Conservation (phyloP, 2,888 invertebrate species). For the Geophilus truncorum region DNA sequence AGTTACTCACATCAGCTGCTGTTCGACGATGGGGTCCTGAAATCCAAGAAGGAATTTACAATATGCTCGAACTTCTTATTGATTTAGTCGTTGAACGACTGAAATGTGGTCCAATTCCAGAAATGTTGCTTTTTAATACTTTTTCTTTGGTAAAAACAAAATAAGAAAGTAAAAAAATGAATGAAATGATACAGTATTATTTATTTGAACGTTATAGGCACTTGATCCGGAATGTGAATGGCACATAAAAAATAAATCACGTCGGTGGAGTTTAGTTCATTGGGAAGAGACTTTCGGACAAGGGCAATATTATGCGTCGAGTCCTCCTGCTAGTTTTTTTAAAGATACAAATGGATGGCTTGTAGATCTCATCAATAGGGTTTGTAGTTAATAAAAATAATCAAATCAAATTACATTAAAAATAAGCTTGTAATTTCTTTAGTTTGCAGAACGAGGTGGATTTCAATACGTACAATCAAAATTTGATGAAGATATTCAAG, state of each 20-base stretch:
- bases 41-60: conserved; percentile 52
- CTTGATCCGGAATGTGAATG: conserved; percentile 52
- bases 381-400: conserved; percentile 40
- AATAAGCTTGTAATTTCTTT: conserved; percentile 36
- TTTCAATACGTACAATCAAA: conserved; percentile 47
- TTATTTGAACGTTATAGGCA: conserved; percentile 43
- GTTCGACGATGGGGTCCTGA: conserved; percentile 52
- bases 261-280: conserved; percentile 33
- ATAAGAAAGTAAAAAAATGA: not conserved
- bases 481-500: conserved; percentile 48
- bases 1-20: conserved; percentile 50
- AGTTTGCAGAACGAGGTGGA: conserved; percentile 51
- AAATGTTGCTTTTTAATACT: conserved; percentile 45
- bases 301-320: conserved; percentile 43
- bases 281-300: conserved; percentile 48
- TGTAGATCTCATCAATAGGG: conserved; percentile 50
- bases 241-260: conserved; percentile 49
- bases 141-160: conserved; percentile 45
- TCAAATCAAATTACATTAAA: not conserved
- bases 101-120: conserved; percentile 48
- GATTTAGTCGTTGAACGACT: conserved; percentile 50
- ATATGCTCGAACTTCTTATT: conserved; percentile 51
- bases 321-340: conserved; percentile 38
- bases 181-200: not conserved
- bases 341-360: conserved; percentile 51